Evolutionary conservation across 2,113 vertebrate species (phyloP), one percentile per base, ranked within the genome.

Genomic region (Oceanodroma tethys): DNA sequence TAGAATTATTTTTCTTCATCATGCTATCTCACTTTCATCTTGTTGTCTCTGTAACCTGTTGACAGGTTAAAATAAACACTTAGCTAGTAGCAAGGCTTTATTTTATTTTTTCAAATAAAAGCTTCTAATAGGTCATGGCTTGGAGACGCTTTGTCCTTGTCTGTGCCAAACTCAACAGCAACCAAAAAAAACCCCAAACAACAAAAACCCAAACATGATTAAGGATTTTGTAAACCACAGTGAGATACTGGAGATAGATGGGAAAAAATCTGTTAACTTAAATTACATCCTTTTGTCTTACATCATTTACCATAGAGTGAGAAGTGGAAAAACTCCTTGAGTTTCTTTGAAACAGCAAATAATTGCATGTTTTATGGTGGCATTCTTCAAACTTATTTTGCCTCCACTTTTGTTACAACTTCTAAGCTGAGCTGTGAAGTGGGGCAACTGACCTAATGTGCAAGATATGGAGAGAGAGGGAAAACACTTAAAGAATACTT

Each of bases 91-190:
- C 55, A 76, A 84, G 25, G 7, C 36, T 76, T 72, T 47, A 25
- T 81, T 43, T 38, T n/a, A 6, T 48, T 68, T 88, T 83, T 70
- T 76, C 36, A 9, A 45, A 17, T 32, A 19, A n/a, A 93, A 78
- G 22, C 38, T 95, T 82, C 22, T 85, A 26, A 27, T 73, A 75
- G 66, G 16, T 85, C 10, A 21, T 66, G 62, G 6, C 73, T 90
- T 60, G 16, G 42, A 88, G 32, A 38, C 7, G 5, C 66, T 90
- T 96, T 2, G 14, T 85, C 73, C 63, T 90, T 83, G 45, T 72
- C 45, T 75, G 7, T 92, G 96, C 93, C 81, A 96, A 91, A 88
- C 53, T 86, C 85, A 93, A 72, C 55, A 94, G 50, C 60, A 92
- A 83, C 18, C 15, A 53, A 67, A 42, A 82, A 86, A 56, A 83